A percentile compares a stretch with the other conserved stretches of the same genome.
These are phyloP conservation scores for Stenodera caucasica DNA, from an alignment of 2,888 invertebrate genomes.

Conservation along the genomic window DNA sequence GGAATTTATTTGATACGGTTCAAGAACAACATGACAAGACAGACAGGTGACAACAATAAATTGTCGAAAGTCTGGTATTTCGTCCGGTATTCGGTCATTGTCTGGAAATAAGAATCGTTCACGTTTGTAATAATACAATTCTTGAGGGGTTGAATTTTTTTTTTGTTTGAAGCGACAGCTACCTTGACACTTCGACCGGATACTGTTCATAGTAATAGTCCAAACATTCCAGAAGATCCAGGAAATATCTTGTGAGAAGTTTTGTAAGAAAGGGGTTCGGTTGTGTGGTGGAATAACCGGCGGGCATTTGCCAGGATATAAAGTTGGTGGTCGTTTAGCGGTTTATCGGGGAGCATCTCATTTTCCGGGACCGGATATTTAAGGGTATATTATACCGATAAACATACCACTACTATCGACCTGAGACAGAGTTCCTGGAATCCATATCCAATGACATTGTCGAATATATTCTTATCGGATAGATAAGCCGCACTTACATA, in stretches of 20 bases:
- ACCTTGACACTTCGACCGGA: background rate
- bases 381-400: slow-evolving; percentile 29
- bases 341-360: slow-evolving; percentile 33
- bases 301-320: slow-evolving; percentile 21
- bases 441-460: slow-evolving; percentile 1
- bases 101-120: slow-evolving; percentile 22
- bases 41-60: slow-evolving; percentile 16
- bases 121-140: slow-evolving; percentile 29
- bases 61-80: slow-evolving; percentile 4
- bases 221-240: background rate
- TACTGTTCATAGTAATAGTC: background rate
- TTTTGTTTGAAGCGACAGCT: background rate
- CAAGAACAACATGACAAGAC: background rate
- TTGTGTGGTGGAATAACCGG: background rate
- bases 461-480: slow-evolving; percentile 27
- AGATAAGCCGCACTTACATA: too few relatives aligned
- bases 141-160: background rate
- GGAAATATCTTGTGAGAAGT: background rate
- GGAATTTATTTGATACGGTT: background rate
- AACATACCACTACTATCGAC: slow-evolving; percentile 31
- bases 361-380: slow-evolving; percentile 30
- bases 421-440: too few relatives aligned
- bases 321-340: slow-evolving; percentile 31
- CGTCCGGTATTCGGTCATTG: slow-evolving; percentile 16
- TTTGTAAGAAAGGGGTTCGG: background rate